Evolutionary conservation across 37 sponge, comb jelly and placozoan species (phyloP), one percentile per base, ranked within the genome.

Genomic region (Hormiphora californensis): DNA sequence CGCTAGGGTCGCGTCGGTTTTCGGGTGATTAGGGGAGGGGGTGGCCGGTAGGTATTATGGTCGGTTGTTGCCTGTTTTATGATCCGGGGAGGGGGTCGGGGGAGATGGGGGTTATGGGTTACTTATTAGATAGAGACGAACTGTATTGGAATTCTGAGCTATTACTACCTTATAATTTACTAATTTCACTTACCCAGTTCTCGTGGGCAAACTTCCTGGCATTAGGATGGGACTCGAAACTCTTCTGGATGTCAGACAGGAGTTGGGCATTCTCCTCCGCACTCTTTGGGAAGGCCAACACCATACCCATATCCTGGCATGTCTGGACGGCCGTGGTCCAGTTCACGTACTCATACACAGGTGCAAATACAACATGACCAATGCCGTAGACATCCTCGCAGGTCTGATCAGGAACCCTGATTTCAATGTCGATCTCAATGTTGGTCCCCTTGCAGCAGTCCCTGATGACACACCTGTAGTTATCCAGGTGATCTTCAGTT

Each of bases 371-470:
- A 15, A 57, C 61, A 12, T 57, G 61, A 4, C 61, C 61, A 5
- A 57, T 30, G n/a, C 61, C 61, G 61, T 57, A 57, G 30, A 57
- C 61, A 57, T 57, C 61, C 61, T 57, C 3, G n/a, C 61, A 57
- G 61, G 61, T 57, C 5, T 57, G 30, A 5, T 57, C 61, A 5
- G 61, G 61, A 5, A 57, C 61, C 61, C n/a, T 4, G n/a, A 57
- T 12, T 30, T 57, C 61, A 5, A 57, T 30, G 4, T 23, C 27
- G n/a, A 57, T 57, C 3, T 57, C 61, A 21, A 21, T 15, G 5
- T 57, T 12, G 7, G n/a, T 57, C 3, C 21, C 21, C 7, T 23
- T 21, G n/a, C 61, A 57, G n/a, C 61, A 57, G 61, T 57, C 61
- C 22, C 27, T 4, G 61, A 57, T 12, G 7, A 57, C 61, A 57